Conservation (phyloP, 1,140 invertebrate species). For the Aphelinus atriplicis region DNA sequence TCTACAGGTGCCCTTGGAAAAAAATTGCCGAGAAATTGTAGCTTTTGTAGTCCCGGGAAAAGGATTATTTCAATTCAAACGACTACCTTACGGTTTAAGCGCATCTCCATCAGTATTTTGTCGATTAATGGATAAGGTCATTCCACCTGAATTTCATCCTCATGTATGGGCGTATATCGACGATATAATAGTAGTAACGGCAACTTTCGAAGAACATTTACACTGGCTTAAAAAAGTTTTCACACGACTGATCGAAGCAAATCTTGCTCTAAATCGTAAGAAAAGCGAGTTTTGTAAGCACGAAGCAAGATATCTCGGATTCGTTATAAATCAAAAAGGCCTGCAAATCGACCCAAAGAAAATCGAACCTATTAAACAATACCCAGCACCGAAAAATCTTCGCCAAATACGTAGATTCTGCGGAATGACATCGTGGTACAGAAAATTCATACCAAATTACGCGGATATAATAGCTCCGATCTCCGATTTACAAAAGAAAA, state of each 20-base stretch:
- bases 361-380: neutral
- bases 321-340: neutral
- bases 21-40: slow-evolving; percentile 28
- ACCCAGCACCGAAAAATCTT: slow-evolving; percentile 11
- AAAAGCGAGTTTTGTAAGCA: neutral
- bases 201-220: neutral
- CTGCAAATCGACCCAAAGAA: neutral
- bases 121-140: neutral
- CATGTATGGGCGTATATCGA: neutral
- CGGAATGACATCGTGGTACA: slow-evolving; percentile 61
- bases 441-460: slow-evolving; percentile 62
- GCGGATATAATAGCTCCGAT: slow-evolving; percentile 54
- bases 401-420: slow-evolving; percentile 53
- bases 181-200: slow-evolving; percentile 1
- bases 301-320: neutral
- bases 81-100: slow-evolving; percentile 56
- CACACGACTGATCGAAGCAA: neutral
- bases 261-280: neutral
- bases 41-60: slow-evolving; percentile 33
- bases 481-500: slow-evolving; percentile 39
- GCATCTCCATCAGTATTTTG: slow-evolving; percentile 49
- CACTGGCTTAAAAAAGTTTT: neutral
- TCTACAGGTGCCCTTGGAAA: slow-evolving; percentile 53
- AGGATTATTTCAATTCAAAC: slow-evolving; percentile 56
- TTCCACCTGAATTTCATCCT: neutral